A percentile compares a stretch with the other conserved stretches of the same genome.
Conservation (phyloP, 2,888 invertebrate species). For the Cordilura impudica region DNA sequence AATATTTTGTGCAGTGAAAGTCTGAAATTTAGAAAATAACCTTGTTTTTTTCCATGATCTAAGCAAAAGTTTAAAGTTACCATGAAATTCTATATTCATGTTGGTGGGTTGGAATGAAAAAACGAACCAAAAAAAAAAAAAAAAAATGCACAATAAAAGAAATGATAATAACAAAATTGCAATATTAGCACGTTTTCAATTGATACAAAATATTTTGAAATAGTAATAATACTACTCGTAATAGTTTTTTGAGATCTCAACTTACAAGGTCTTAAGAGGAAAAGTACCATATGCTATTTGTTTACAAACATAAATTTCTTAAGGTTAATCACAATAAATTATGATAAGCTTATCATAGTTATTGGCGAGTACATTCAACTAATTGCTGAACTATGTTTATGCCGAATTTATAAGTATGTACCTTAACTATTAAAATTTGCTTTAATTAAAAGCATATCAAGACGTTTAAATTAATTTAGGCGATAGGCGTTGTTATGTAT, state of each 20-base stretch:
- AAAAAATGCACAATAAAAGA: conserved; percentile 6
- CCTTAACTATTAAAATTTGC: no score
- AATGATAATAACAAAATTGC: conserved; percentile 28
- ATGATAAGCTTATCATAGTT: not conserved
- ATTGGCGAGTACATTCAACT: no score
- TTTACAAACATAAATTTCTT: conserved; percentile 1
- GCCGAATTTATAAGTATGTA: no score
- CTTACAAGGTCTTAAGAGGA: conserved; percentile 31
- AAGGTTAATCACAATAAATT: not conserved
- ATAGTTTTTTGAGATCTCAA: not conserved
- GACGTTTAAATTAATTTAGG: no score
- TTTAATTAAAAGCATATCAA: no score
- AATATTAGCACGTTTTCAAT: conserved; percentile 34
- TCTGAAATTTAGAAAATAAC: conserved; percentile 1
- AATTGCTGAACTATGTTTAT: no score
- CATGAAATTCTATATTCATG: conserved; percentile 32
- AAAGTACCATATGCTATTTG: not conserved
- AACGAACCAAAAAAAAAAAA: no score
- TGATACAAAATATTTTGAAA: not conserved
- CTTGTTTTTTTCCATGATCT: conserved; percentile 7
- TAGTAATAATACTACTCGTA: no score
- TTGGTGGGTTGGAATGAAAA: no score
- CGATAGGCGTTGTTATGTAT: no score
- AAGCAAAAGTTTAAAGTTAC: conserved; percentile 12
- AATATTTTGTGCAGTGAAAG: not conserved